A percentile compares a stretch with the other conserved stretches of the same genome.
Evolutionary conservation across 2,797 vertebrate genomes (phyloP).

Genomic region (Propithecus deckenii): DNA sequence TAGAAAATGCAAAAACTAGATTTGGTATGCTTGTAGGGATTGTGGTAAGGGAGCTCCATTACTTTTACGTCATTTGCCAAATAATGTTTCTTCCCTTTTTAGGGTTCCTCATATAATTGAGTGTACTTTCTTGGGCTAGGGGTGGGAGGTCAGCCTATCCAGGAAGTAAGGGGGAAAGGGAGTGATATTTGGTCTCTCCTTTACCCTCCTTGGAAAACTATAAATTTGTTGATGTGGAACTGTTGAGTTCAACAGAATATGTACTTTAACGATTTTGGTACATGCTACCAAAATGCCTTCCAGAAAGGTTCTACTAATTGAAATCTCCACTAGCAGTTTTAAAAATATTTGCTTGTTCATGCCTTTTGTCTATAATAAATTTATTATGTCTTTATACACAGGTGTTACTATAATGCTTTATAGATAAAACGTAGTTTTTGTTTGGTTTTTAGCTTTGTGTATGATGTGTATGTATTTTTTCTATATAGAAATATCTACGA

Average conservation of each 20-base stretch:
- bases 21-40: not conserved
- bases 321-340: not conserved
- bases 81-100: not conserved
- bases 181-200: not conserved
- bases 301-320: not conserved
- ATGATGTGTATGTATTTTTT: not conserved
- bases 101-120: not conserved
- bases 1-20: not conserved
- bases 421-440: not conserved
- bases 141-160: not conserved
- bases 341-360: not conserved
- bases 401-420: not conserved
- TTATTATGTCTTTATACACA: too few species aligned
- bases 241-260: not conserved
- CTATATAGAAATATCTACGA: not conserved
- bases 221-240: not conserved
- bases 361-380: not conserved
- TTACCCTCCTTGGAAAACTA: not conserved
- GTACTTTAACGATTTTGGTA: not conserved
- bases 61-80: not conserved
- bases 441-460: not conserved
- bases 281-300: not conserved
- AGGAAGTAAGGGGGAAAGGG: not conserved
- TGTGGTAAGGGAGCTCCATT: accelerated
- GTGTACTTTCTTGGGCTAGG: not conserved